A percentile compares a stretch with the other conserved stretches of the same genome.
Conservation (phyloP, 2,888 invertebrate species). For the Vannuccia rotundouncinata region DNA sequence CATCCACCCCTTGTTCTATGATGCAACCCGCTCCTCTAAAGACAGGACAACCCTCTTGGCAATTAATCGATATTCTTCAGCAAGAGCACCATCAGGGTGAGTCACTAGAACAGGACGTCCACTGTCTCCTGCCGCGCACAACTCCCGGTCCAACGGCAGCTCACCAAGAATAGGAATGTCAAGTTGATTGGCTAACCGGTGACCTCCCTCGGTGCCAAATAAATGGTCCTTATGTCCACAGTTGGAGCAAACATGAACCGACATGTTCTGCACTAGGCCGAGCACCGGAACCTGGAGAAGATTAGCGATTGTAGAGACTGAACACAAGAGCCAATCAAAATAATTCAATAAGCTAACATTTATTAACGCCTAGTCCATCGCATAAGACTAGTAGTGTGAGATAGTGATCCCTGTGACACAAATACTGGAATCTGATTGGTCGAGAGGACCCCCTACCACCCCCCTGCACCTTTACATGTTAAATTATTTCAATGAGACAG, state of each 20-base stretch:
- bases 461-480: too few species aligned
- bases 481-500: too few species aligned
- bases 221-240: constrained; percentile 69
- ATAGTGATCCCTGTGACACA: too few species aligned
- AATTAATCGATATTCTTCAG: not conserved
- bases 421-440: too few species aligned
- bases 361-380: too few species aligned
- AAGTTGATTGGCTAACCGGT: constrained; percentile 14
- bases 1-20: too few species aligned
- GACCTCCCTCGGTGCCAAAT: constrained; percentile 60
- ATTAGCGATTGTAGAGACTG: too few species aligned
- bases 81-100: constrained; percentile 57
- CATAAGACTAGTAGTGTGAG: too few species aligned
- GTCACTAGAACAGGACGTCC: constrained; percentile 71
- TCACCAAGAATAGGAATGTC: constrained; percentile 60
- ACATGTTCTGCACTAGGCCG: constrained; percentile 88
- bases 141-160: constrained; percentile 67
- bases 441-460: too few species aligned
- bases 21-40: too few species aligned
- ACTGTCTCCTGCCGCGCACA: constrained; percentile 66
- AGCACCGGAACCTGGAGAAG: constrained; percentile 60
- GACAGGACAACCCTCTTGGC: not conserved
- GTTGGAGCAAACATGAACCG: constrained; percentile 68
- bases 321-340: too few species aligned
- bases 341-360: too few species aligned